phyloP scores from a whole-genome alignment of 92 coral and sea anemone species.

The Isaurus tuberculatus region DNA sequence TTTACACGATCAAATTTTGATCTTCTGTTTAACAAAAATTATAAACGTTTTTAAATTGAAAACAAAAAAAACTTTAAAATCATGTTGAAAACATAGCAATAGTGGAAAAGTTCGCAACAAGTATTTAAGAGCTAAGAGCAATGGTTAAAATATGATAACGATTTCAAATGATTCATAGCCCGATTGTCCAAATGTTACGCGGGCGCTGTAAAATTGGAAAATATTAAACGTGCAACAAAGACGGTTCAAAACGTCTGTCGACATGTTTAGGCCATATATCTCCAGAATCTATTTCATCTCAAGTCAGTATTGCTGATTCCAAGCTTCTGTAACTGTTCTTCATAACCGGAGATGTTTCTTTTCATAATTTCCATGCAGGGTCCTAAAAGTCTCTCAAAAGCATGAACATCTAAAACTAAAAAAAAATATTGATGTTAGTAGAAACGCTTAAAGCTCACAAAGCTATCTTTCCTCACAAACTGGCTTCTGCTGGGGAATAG shows the following conservation, averaged over 20 bases:
- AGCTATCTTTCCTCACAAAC: no score
- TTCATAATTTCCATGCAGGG: conserved; percentile 99
- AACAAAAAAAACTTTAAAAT: not conserved
- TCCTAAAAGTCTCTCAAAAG: conserved; percentile 95
- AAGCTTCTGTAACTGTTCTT: conserved; percentile 83
- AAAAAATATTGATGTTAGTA: conserved; percentile 15
- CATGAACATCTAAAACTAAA: conserved; percentile 94
- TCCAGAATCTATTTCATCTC: conserved; percentile 54
- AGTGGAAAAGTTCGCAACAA: conserved; percentile 11
- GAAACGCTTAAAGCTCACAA: no score
- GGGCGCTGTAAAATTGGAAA: not conserved
- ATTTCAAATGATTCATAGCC: not conserved
- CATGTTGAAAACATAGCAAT: not conserved
- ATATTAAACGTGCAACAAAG: not conserved
- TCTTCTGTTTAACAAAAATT: not conserved
- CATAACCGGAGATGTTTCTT: conserved; percentile 89
- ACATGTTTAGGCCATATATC: not conserved
- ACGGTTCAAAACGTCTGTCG: conserved; percentile 20
- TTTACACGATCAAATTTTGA: not conserved
- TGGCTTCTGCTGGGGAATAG: no score
- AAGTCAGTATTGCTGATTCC: conserved; percentile 87
- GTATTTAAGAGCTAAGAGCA: not conserved
- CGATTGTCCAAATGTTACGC: not conserved
- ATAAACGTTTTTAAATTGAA: not conserved
- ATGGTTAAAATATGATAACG: not conserved